Percentiles rank a stretch among this genome's conserved stretches.
Evolutionary conservation across 2,113 vertebrate species (phyloP).

Genomic region (Alectura lathami): DNA sequence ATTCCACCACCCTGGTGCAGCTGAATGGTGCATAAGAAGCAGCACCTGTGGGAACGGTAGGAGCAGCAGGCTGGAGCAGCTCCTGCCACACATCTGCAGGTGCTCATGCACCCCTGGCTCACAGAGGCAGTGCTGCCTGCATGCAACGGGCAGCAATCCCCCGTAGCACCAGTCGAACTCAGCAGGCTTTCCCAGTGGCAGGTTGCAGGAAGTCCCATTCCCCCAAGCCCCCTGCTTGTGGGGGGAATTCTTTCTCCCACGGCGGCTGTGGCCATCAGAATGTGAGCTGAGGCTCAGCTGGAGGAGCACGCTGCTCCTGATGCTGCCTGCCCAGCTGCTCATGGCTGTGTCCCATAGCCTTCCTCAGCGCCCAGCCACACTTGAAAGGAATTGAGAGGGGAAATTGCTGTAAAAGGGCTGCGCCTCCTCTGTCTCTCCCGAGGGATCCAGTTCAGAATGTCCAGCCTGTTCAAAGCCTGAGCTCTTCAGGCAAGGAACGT

Average conservation of each 20-base stretch:
- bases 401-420: not conserved
- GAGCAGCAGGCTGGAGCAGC: not conserved
- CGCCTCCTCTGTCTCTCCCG: not conserved
- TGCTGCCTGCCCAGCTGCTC: not conserved
- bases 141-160: not conserved
- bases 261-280: not conserved
- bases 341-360: accelerated
- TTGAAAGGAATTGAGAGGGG: not conserved
- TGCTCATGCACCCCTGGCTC: not conserved
- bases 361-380: not conserved
- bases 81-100: not conserved
- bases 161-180: not conserved
- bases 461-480: slow-evolving; percentile 6
- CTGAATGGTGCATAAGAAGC: not conserved
- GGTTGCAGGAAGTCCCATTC: not conserved
- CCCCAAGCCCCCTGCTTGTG: not conserved
- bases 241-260: accelerated
- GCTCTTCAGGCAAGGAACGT: slow-evolving; percentile 55
- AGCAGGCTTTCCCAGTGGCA: not conserved
- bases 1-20: not conserved
- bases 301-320: not conserved
- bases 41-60: not conserved
- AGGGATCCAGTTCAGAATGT: not conserved
- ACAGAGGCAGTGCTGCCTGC: not conserved
- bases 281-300: not conserved